Percentiles rank a stretch among this genome's conserved stretches.
Evolutionary conservation across 2,113 vertebrate species (phyloP).

Genomic region (Panthera uncia): DNA sequence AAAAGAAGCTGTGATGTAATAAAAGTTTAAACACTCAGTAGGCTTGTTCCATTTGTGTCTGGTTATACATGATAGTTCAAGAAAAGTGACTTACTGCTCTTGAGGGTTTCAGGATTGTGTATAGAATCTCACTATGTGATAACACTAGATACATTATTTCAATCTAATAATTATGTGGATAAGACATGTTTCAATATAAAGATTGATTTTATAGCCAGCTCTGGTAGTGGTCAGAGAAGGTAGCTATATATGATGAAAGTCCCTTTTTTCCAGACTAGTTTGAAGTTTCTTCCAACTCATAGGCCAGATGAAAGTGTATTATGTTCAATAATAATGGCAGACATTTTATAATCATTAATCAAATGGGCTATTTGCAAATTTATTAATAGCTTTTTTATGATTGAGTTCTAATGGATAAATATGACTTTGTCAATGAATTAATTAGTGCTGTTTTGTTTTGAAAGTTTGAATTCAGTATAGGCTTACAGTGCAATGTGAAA

Average conservation of each 20-base stretch:
- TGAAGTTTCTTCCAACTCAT: neutral
- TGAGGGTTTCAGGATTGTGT: neutral
- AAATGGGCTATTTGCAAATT: neutral
- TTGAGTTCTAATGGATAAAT: neutral
- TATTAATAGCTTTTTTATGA: neutral
- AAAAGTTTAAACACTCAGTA: neutral
- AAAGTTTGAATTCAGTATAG: constrained; percentile 18
- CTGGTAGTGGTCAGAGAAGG: neutral
- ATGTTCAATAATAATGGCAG: neutral
- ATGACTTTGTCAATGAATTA: neutral
- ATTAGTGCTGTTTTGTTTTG: neutral
- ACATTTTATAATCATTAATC: neutral
- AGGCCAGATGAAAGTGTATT: neutral
- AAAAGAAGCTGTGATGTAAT: neutral
- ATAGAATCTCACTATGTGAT: neutral
- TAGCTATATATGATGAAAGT: neutral
- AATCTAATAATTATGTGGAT: neutral
- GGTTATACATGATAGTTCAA: neutral
- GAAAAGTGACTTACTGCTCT: neutral
- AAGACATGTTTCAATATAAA: neutral
- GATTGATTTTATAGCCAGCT: neutral
- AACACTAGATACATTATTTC: neutral
- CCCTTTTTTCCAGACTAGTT: neutral
- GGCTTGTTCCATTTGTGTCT: neutral
- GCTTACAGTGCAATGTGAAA: neutral